Conservation (phyloP, 30 jellyfish, hydroid and myxozoan species). For the Aurelia sp. region DNA sequence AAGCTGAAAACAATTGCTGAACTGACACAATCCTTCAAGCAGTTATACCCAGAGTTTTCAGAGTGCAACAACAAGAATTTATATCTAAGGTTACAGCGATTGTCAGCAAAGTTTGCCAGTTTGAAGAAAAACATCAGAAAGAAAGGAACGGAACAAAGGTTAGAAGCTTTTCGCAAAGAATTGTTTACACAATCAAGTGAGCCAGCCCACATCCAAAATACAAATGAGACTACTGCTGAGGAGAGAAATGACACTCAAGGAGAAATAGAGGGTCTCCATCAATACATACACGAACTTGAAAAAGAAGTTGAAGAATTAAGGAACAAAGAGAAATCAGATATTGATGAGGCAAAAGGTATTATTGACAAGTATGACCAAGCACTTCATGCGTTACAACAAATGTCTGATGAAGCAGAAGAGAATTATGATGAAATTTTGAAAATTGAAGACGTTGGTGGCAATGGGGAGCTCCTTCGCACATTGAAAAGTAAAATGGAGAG, state of each 20-base stretch:
- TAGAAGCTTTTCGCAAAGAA: not conserved
- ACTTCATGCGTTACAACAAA: no score
- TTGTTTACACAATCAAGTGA: slow-evolving; percentile 10
- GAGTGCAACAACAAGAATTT: slow-evolving; percentile 8
- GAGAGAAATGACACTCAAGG: slow-evolving; percentile 7
- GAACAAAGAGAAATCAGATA: no score
- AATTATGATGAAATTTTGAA: no score
- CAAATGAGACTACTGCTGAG: slow-evolving; percentile 2
- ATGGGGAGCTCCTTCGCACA: no score
- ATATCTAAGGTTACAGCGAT: not conserved
- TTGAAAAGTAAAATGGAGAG: no score
- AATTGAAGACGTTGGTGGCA: no score
- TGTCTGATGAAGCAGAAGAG: no score
- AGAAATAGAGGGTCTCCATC: slow-evolving; percentile 3
- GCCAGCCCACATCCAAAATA: slow-evolving; percentile 22
- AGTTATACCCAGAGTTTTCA: slow-evolving; percentile 9
- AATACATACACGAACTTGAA: no score
- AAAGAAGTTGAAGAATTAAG: no score
- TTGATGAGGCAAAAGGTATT: no score
- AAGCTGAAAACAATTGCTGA: not conserved
- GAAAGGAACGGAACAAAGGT: slow-evolving; percentile 16
- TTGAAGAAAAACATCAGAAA: not conserved
- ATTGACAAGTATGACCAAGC: not conserved
- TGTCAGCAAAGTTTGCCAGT: slow-evolving; percentile 10
- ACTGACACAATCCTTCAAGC: slow-evolving; percentile 3